phyloP scores from a whole-genome alignment of 2,888 invertebrate genomes.

The Pycnomerus fuliginosus region DNA sequence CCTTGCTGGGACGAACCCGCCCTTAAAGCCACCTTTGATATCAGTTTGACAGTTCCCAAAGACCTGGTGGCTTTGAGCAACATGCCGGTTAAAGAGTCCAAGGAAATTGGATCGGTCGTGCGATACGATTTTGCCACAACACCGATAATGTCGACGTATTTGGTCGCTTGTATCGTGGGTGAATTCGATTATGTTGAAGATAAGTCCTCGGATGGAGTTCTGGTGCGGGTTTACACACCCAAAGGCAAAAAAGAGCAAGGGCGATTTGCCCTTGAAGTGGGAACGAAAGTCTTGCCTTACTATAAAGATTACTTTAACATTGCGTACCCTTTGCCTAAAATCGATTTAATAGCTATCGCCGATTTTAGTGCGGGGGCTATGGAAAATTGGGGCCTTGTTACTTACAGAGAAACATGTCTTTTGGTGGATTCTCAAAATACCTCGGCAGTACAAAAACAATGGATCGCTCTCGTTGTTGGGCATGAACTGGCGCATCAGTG shows the following conservation, averaged over 20 bases:
- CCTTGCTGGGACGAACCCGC: slow-evolving; percentile 99
- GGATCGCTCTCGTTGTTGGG: slow-evolving; percentile 83
- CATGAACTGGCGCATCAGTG: slow-evolving; percentile 97
- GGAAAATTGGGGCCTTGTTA: slow-evolving; percentile 97
- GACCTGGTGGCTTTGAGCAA: slow-evolving; percentile 87
- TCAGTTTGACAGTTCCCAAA: slow-evolving; percentile 76
- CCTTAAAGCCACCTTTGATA: slow-evolving; percentile 91
- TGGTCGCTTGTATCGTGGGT: slow-evolving; percentile 91
- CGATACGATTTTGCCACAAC: slow-evolving; percentile 72
- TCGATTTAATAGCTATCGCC: slow-evolving; percentile 94
- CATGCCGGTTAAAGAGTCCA: slow-evolving; percentile 67
- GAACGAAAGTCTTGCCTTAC: slow-evolving; percentile 88
- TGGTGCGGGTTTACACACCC: slow-evolving; percentile 82
- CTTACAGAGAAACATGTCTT: slow-evolving; percentile 76
- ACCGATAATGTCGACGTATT: slow-evolving; percentile 93
- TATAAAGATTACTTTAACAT: slow-evolving; percentile 95
- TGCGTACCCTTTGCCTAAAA: slow-evolving; percentile 93
- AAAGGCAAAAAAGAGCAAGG: slow-evolving; percentile 92
- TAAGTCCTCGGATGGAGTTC: slow-evolving; percentile 76
- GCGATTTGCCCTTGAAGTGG: slow-evolving; percentile 86
- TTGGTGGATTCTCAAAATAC: slow-evolving; percentile 89
- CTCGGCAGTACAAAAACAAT: slow-evolving; percentile 79
- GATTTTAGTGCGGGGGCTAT: slow-evolving; percentile 96
- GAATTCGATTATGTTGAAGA: slow-evolving; percentile 93
- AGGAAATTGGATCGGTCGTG: slow-evolving; percentile 30